Percentiles rank a stretch among this genome's conserved stretches.
Evolutionary conservation across 2,888 invertebrate species (phyloP).

Genomic region (Drosophila antonietae): DNA sequence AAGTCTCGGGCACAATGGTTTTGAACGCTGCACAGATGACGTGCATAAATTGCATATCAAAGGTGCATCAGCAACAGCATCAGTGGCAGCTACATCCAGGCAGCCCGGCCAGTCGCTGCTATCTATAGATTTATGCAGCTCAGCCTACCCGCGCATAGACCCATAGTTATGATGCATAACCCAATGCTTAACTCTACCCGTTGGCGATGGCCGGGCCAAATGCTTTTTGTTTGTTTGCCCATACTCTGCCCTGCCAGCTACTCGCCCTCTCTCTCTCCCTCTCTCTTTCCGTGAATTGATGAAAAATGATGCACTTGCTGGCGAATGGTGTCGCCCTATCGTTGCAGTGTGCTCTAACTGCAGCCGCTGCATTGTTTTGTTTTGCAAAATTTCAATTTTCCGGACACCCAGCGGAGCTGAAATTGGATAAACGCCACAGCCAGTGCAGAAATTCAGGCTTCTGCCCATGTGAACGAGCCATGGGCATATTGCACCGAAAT

Average conservation of each 20-base stretch:
- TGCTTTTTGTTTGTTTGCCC: conserved; percentile 66
- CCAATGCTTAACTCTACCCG: conserved; percentile 62
- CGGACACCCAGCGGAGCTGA: conserved; percentile 65
- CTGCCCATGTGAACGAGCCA: conserved; percentile 5
- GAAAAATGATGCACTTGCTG: conserved; percentile 78
- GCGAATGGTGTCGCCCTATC: conserved; percentile 30
- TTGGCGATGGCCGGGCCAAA: conserved; percentile 54
- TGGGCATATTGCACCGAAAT: conserved; percentile 27
- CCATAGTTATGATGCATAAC: conserved; percentile 77
- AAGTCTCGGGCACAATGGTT: conserved; percentile 54
- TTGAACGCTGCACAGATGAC: conserved; percentile 63
- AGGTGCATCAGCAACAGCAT: conserved; percentile 62
- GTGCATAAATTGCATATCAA: conserved; percentile 79
- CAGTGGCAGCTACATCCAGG: conserved; percentile 31
- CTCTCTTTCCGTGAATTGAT: conserved; percentile 31
- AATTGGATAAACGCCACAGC: conserved; percentile 66
- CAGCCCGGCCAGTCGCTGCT: conserved; percentile 48
- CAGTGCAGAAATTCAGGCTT: conserved; percentile 30
- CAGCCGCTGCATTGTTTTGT: conserved; percentile 59
- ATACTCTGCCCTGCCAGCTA: conserved; percentile 8
- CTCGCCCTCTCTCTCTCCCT: not conserved
- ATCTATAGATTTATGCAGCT: conserved; percentile 77
- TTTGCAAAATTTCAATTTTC: conserved; percentile 75
- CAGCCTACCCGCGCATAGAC: conserved; percentile 19
- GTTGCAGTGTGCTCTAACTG: conserved; percentile 22